Evolutionary conservation across 2,113 vertebrate genomes (phyloP).

Genomic region (Datnioides undecimradiatus): DNA sequence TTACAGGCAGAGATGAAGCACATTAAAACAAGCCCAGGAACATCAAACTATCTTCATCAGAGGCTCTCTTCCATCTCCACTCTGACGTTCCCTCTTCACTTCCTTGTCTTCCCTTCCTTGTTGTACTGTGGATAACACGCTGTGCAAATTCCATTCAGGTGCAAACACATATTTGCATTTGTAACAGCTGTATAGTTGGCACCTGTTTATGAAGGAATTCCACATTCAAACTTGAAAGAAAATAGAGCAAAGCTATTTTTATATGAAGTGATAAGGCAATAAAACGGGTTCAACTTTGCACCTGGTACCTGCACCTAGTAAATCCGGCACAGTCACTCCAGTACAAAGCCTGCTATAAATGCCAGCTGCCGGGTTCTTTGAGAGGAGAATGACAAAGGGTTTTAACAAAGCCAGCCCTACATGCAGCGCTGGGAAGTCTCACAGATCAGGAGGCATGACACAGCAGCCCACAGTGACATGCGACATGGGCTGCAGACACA

Average conservation of each 20-base stretch:
- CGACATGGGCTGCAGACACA: conserved; percentile 48
- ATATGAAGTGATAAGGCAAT: conserved; percentile 55
- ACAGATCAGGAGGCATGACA: conserved; percentile 66
- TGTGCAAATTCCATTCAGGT: conserved; percentile 68
- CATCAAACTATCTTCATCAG: conserved; percentile 59
- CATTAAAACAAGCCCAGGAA: conserved; percentile 53
- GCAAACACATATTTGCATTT: conserved; percentile 67
- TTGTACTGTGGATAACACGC: conserved; percentile 54
- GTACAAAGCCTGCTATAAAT: conserved; percentile 53
- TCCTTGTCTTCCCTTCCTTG: conserved; percentile 30
- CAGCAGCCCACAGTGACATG: conserved; percentile 57
- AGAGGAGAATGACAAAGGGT: conserved; percentile 51
- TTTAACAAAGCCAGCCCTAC: conserved; percentile 55
- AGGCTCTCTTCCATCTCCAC: conserved; percentile 43
- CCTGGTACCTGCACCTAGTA: conserved; percentile 46
- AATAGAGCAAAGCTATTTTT: conserved; percentile 57
- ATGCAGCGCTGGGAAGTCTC: conserved; percentile 34
- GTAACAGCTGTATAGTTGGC: conserved; percentile 58
- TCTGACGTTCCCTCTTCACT: conserved; percentile 24
- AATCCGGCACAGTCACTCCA: conserved; percentile 49
- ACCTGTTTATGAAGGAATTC: conserved; percentile 60
- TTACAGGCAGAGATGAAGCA: conserved; percentile 55
- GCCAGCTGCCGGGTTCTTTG: conserved; percentile 41
- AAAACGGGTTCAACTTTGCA: conserved; percentile 61
- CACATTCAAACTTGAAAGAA: conserved; percentile 58